These are phyloP conservation scores for Eretmochelys imbricata DNA, from an alignment of 2,113 vertebrate species.

Conservation along the genomic window DNA sequence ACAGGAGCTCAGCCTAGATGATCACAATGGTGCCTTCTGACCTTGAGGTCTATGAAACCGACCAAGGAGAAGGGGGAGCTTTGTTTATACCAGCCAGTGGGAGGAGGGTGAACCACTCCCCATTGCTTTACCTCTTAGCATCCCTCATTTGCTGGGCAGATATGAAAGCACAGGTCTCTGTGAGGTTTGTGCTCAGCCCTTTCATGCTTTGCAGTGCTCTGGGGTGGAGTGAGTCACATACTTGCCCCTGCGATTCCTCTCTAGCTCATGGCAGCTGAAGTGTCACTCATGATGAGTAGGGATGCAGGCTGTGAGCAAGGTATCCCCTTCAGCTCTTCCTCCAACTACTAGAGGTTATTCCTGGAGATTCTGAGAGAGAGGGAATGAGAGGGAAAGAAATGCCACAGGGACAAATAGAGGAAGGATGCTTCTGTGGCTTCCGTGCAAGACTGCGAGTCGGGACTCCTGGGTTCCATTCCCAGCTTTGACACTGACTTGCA, in stretches of 20 bases:
- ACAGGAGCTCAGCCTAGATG: not conserved
- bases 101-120: not conserved
- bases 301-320: not conserved
- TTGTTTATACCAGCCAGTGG: not conserved
- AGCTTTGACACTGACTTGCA: not conserved
- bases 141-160: not conserved
- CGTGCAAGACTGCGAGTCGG: fast-evolving
- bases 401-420: not conserved
- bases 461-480: fast-evolving
- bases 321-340: not conserved
- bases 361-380: not conserved
- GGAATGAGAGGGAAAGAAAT: fast-evolving
- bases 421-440: not conserved
- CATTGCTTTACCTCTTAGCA: not conserved
- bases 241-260: not conserved
- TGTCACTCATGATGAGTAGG: not conserved
- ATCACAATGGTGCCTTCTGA: not conserved
- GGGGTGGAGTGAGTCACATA: not conserved
- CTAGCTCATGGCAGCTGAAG: not conserved
- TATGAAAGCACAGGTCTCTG: not conserved
- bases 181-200: not conserved
- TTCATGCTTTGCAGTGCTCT: not conserved
- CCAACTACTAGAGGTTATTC: fast-evolving
- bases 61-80: not conserved
- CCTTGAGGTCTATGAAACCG: not conserved